These are phyloP conservation scores for Psix sp. DNA, from an alignment of 1,140 invertebrate genomes.

Conservation along the genomic window DNA sequence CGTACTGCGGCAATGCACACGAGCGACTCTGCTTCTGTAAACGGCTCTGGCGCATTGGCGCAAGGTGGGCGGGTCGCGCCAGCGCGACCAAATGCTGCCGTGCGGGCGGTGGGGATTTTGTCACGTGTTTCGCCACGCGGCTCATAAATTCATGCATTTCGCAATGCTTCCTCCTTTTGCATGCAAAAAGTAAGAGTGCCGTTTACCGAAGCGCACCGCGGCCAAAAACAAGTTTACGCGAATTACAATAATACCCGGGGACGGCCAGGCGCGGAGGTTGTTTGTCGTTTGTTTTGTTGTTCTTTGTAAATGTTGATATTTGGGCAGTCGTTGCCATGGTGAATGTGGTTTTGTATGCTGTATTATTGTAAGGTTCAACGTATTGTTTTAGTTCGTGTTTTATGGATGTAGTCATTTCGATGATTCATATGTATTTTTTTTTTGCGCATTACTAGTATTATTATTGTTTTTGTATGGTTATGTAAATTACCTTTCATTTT, in stretches of 20 bases:
- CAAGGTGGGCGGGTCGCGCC: constrained; percentile 65
- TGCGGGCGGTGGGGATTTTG: constrained; percentile 60
- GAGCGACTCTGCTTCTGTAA: constrained; percentile 60
- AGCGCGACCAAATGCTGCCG: constrained; percentile 53
- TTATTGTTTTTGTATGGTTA: no score
- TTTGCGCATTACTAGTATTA: no score
- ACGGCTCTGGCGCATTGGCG: constrained; percentile 64
- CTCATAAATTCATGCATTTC: constrained; percentile 55
- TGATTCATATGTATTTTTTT: no score
- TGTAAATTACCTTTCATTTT: no score
- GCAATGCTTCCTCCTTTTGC: constrained; percentile 13
- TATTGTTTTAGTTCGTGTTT: no score
- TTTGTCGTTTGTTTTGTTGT: constrained; percentile 12
- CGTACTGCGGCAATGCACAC: constrained; percentile 64
- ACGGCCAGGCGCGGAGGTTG: not conserved
- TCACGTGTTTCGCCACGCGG: constrained; percentile 74
- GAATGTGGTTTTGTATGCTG: constrained; percentile 1
- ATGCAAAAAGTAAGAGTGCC: constrained; percentile 35
- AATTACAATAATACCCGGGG: constrained; percentile 23
- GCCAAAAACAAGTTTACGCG: constrained; percentile 36
- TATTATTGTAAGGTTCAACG: not conserved
- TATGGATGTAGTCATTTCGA: no score
- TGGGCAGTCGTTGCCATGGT: constrained; percentile 1
- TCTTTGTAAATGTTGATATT: constrained; percentile 17
- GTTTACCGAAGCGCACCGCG: constrained; percentile 1